Evolutionary conservation across 2,797 vertebrate species (phyloP).

Genomic region (Chloroceryle inda): DNA sequence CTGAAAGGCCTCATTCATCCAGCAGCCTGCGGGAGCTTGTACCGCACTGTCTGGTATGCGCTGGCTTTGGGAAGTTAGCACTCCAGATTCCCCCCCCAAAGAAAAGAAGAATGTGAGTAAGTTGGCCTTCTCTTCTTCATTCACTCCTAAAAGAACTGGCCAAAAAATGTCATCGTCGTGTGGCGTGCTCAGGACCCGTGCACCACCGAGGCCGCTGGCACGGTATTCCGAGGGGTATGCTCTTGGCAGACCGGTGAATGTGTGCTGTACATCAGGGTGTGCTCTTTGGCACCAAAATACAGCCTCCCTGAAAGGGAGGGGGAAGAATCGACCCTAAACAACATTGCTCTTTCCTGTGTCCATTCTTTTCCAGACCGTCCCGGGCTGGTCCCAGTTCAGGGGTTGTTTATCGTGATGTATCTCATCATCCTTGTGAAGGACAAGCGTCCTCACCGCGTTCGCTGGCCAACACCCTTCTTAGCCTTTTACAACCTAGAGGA

Average conservation of each 20-base stretch:
- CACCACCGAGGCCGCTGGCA: neutral
- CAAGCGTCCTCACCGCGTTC: neutral
- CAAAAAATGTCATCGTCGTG: neutral
- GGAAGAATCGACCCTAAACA: neutral
- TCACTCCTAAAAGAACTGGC: neutral
- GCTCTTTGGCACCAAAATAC: neutral
- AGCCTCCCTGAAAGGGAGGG: neutral
- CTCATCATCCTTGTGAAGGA: neutral
- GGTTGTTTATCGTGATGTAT: neutral
- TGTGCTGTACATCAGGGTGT: neutral
- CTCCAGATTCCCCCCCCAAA: neutral
- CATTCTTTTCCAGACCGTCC: neutral
- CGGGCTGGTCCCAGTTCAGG: neutral
- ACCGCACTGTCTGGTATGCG: conserved; percentile 43
- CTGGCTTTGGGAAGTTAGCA: conserved; percentile 16
- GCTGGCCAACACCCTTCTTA: neutral
- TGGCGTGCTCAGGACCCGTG: neutral
- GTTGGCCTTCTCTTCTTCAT: neutral
- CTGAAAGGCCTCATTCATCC: conserved; percentile 74
- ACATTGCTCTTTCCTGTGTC: neutral
- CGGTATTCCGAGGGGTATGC: neutral
- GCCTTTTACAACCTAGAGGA: neutral
- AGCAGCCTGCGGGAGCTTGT: conserved; percentile 33
- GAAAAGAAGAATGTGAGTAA: neutral
- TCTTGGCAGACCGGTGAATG: neutral